Evolutionary conservation across 2,797 vertebrate species (phyloP).

Genomic region (Geotrypetes seraphini): DNA sequence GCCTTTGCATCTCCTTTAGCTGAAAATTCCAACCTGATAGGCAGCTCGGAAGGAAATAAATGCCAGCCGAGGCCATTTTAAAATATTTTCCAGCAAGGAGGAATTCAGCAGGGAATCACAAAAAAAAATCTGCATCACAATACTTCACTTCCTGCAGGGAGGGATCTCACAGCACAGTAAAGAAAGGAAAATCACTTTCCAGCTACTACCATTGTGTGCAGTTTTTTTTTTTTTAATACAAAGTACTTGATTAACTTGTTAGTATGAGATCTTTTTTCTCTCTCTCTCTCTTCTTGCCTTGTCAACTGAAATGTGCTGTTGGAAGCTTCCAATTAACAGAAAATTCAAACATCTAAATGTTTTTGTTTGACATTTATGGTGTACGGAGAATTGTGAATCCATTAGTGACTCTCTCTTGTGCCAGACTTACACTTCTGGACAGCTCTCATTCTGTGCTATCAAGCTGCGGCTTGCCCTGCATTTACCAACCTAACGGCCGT

Average conservation of each 20-base stretch:
- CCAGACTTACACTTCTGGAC: conserved; percentile 52
- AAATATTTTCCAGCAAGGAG: conserved; percentile 8
- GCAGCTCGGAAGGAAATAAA: background rate
- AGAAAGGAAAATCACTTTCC: too few relatives aligned
- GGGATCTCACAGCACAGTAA: too few relatives aligned
- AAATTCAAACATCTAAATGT: conserved; percentile 12
- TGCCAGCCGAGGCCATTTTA: background rate
- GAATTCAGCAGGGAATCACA: too few relatives aligned
- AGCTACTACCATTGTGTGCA: too few relatives aligned
- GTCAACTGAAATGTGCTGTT: background rate
- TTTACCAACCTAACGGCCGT: conserved; percentile 35
- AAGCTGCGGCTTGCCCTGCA: conserved; percentile 38
- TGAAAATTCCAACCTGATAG: conserved; percentile 2
- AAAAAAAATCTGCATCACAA: too few relatives aligned
- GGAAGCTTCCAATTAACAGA: background rate
- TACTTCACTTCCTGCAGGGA: too few relatives aligned
- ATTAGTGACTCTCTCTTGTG: conserved; percentile 46
- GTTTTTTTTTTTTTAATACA: conserved; percentile 1
- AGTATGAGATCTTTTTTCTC: background rate
- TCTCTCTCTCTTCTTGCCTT: too few relatives aligned
- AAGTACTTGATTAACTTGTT: background rate
- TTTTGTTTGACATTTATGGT: conserved; percentile 44
- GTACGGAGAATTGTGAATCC: conserved; percentile 53
- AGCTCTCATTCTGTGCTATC: conserved; percentile 49
- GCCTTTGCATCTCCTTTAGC: conserved; percentile 14